phyloP scores from a whole-genome alignment of 2,797 vertebrate species.

The Pseudochirops corinnae region DNA sequence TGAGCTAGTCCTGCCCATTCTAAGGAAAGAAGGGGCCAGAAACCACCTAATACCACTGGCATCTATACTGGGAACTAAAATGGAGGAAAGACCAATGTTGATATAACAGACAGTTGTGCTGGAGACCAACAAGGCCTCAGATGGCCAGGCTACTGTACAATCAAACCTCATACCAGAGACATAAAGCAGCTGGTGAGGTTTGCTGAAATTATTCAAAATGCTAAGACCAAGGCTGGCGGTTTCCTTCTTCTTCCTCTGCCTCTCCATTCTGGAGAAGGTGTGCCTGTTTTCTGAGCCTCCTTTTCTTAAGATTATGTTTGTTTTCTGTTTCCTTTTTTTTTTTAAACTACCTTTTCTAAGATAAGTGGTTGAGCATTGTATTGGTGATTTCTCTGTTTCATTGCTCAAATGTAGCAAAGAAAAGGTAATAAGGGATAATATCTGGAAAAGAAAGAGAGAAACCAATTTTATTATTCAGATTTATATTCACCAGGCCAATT shows the following conservation, averaged over 20 bases:
- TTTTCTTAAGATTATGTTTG: background rate
- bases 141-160: background rate
- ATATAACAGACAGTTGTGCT: background rate
- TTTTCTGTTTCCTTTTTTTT: background rate
- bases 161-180: background rate
- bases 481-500: background rate
- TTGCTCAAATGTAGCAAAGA: background rate
- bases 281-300: background rate
- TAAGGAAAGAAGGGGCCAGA: background rate
- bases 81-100: background rate
- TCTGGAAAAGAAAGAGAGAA: background rate
- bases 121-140: background rate
- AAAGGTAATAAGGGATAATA: background rate
- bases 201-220: background rate
- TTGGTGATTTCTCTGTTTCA: conserved; percentile 6
- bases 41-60: background rate
- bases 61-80: background rate
- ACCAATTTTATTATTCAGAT: background rate
- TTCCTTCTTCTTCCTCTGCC: background rate
- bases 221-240: background rate
- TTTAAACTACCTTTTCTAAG: background rate
- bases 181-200: background rate
- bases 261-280: background rate
- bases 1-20: background rate
- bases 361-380: background rate